Base-by-base conservation (phyloP, 2,113 vertebrate genomes). In the Scatophagus argus region DNA sequence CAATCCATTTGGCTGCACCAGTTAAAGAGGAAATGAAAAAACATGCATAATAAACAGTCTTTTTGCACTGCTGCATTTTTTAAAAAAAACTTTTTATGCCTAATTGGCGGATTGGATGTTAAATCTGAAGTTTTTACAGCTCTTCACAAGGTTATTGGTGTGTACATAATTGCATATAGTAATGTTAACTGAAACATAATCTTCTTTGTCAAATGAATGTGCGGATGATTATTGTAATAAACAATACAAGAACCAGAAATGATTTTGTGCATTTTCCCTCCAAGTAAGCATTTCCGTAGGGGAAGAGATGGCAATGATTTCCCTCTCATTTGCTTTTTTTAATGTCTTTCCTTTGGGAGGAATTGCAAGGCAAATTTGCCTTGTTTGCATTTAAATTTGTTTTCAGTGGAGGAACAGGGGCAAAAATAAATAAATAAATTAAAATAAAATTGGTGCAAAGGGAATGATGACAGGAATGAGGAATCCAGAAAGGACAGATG, bases 331-430 rank as follows among this genome's bases (percentile, higher is more conserved):
- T 70, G 56, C 77, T 62, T 87, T 79, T 79, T 75, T 64, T 76
- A 77, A 79, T 64, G 77, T 72, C 31, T 77, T 79, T 89, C 76
- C 86, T 63, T 74, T 88, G 76, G 85, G 84, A 87, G 84, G 79
- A 85, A 70, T 80, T 81, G 49, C 41, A 9, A 68, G 39, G 81
- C 61, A 79, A 82, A 77, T 73, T 87, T 51, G 46, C 79, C 83
- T 88, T 80, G 86, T 88, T 89, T 87, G 87, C 88, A 93, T 91
- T 90, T 90, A 79, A 80, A 91, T 90, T 54, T 84, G 74, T 87
- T 85, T 84, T 74, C 32, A 74, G 68, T 51, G 62, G 39, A 73
- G 56, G 52, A 68, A 41, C 1, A 9, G 8, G 31, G 59, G 38
- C 23, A 31, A 71, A 69, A 61, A n/a, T n/a, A n/a, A n/a, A n/a